phyloP scores from a whole-genome alignment of 2,888 invertebrate genomes.

The Theristus sp. region DNA sequence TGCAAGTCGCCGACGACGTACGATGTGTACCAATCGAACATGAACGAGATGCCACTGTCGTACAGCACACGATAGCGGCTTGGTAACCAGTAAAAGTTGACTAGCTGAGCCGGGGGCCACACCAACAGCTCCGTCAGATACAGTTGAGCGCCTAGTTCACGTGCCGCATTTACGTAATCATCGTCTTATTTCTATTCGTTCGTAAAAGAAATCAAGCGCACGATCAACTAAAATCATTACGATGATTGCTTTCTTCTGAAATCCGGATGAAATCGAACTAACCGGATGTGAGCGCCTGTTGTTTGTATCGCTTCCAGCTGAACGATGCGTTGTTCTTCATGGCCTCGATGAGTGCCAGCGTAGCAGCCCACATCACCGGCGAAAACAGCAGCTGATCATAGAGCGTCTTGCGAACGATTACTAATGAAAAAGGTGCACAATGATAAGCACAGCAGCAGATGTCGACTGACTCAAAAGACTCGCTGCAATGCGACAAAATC shows the following conservation, averaged over 20 bases:
- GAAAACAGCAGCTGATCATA: conserved; percentile 66
- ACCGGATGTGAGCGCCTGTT: too few species aligned
- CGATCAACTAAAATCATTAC: too few species aligned
- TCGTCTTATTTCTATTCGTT: too few species aligned
- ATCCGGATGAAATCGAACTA: too few species aligned
- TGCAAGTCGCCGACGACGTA: conserved; percentile 51
- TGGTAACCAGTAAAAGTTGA: conserved; percentile 76
- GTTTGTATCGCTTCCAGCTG: too few species aligned
- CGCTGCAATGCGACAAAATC: neutral
- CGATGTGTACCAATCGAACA: conserved; percentile 66
- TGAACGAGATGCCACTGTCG: conserved; percentile 62
- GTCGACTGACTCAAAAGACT: neutral
- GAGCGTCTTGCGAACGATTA: conserved; percentile 53
- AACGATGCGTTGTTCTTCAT: too few species aligned
- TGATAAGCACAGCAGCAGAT: neutral
- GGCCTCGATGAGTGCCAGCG: too few species aligned
- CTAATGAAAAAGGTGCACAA: neutral
- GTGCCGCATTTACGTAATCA: neutral
- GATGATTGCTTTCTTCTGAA: too few species aligned
- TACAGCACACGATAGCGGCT: conserved; percentile 62
- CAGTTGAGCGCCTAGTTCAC: neutral
- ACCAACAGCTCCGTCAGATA: conserved; percentile 72
- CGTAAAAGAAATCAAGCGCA: too few species aligned
- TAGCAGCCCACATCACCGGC: conserved; percentile 57
- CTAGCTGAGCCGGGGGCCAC: conserved; percentile 75